Conservation (phyloP, 2,113 vertebrate genomes). For the Tylochromis polylepis region DNA sequence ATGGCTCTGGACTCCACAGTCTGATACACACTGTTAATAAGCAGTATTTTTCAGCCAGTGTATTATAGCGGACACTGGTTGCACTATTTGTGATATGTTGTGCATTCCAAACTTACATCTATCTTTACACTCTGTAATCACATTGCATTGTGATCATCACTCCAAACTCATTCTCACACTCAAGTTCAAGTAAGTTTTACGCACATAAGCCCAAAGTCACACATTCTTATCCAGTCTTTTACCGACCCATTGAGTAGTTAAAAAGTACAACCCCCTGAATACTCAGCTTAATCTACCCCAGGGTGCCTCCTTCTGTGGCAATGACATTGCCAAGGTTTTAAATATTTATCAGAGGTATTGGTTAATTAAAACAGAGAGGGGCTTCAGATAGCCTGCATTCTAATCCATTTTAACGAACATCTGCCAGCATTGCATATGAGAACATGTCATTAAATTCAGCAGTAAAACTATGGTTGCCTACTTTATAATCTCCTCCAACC, state of each 20-base stretch:
- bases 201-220: neutral
- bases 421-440: slow-evolving; percentile 56
- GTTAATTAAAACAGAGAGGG: slow-evolving; percentile 70
- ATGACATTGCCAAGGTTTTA: slow-evolving; percentile 62
- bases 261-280: slow-evolving; percentile 18
- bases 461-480: neutral
- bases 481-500: slow-evolving; percentile 24
- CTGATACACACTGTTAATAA: neutral
- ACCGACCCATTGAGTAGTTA: neutral
- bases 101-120: neutral
- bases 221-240: neutral
- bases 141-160: neutral
- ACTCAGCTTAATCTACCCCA: slow-evolving; percentile 30
- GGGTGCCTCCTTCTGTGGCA: slow-evolving; percentile 34
- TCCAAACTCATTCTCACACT: neutral
- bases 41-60: neutral
- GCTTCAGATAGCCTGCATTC: slow-evolving; percentile 60
- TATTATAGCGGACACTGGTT: neutral
- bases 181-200: neutral
- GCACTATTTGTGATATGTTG: neutral
- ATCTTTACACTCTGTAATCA: neutral
- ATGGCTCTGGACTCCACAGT: neutral
- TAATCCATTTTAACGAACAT: slow-evolving; percentile 66
- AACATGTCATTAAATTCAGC: slow-evolving; percentile 50
- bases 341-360: slow-evolving; percentile 70